Evolutionary conservation across 64 coral and sea anemone genomes (phyloP), one percentile per base, ranked within the genome.

Genomic region (Dendronephthya gigantea): DNA sequence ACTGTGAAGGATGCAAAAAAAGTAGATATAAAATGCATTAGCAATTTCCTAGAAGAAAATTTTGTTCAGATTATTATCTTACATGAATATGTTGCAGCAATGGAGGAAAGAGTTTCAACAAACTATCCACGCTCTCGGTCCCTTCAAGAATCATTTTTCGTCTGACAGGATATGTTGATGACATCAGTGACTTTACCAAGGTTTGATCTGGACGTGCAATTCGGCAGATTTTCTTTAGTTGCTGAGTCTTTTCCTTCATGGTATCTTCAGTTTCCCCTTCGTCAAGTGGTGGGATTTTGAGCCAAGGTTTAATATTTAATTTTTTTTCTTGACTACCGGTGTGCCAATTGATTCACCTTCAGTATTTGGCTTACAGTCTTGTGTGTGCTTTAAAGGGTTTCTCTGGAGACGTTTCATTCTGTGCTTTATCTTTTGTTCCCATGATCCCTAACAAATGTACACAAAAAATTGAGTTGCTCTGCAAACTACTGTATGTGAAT

Each of bases 341-440:
- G 50, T 17, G n/a, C n/a, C n/a, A n/a, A n/a, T n/a, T n/a, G 19
- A n/a, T n/a, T 6, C 14, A 6, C 29, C 29, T n/a, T 66, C 19
- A n/a, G 4, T 7, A 5, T 66, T 5, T 8, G 6, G 6, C 6
- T 66, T 66, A 5, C 6, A 4, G 2, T 22, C 29, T 17, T n/a
- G 58, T 5, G 58, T 30, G 19, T 30, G 3, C 45, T 47, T 83
- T 8, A 28, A 27, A 40, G 84, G 37, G 17, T 48, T 58, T 39
- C 84, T 56, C 56, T 86, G 58, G 68, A 86, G 84, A 32, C 84
- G 31, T 52, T 86, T 86, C 84, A 86, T 86, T n/a, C 51, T 6
- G 65, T 86, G 84, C 7, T 68, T 86, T 37, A 86, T 86, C 68
- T 86, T 86, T 35, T 86, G 58, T 19, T 86, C 52, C 84, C 84